A percentile compares a stretch with the other conserved stretches of the same genome.
These are phyloP conservation scores for Ectropis grisescens DNA, from an alignment of 1,140 invertebrate species.

Conservation along the genomic window DNA sequence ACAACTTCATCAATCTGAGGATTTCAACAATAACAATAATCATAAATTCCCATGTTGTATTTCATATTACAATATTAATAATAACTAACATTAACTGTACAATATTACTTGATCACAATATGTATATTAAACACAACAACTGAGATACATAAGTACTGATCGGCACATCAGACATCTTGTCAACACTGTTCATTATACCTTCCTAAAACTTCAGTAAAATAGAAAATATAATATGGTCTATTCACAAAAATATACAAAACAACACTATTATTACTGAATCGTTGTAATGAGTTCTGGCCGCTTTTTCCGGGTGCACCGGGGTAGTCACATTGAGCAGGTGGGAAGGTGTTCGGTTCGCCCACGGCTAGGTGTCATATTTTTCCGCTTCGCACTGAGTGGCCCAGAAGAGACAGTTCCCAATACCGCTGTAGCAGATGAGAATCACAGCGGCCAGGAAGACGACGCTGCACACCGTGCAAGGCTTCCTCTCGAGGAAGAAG, in stretches of 20 bases:
- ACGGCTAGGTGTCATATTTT: slow-evolving; percentile 76
- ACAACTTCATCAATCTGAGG: too few species aligned
- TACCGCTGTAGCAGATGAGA: slow-evolving; percentile 95
- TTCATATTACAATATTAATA: slow-evolving; percentile 35
- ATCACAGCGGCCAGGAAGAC: slow-evolving; percentile 94
- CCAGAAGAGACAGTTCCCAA: slow-evolving; percentile 95
- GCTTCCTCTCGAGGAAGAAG: slow-evolving; percentile 95
- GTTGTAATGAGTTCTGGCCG: too few species aligned
- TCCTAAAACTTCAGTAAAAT: too few species aligned
- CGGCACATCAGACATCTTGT: too few species aligned
- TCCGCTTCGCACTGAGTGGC: slow-evolving; percentile 82
- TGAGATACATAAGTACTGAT: slow-evolving; percentile 46
- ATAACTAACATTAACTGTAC: slow-evolving; percentile 48
- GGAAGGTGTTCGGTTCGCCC: slow-evolving; percentile 13
- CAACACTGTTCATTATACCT: too few species aligned
- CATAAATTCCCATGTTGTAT: slow-evolving; percentile 23
- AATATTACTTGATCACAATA: slow-evolving; percentile 36
- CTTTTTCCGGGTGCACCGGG: slow-evolving; percentile 25
- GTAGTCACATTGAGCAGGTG: slow-evolving; percentile 45
- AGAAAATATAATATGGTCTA: too few species aligned
- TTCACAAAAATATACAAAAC: too few species aligned
- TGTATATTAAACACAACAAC: slow-evolving; percentile 36
- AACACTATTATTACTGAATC: too few species aligned
- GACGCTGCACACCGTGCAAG: slow-evolving; percentile 95
- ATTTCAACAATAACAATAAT: too few species aligned